Evolutionary conservation across 2,888 invertebrate species (phyloP), one percentile per base, ranked within the genome.

Genomic region (Mythimna lalbum): DNA sequence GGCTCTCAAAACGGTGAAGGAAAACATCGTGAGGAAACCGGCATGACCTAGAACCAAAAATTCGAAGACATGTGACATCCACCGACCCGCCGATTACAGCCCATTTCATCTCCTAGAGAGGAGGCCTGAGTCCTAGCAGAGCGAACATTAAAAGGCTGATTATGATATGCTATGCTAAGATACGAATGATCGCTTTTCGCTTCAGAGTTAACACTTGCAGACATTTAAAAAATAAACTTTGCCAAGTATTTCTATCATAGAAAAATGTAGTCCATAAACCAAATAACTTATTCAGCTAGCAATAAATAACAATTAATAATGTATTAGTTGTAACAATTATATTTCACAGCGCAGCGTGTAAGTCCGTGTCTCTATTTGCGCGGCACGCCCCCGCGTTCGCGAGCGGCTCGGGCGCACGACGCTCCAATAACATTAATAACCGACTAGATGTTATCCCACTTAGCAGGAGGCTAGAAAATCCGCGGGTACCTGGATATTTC

Each of bases 341-440:
- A 65, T 67, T 79, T 63, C 65, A 78, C 64, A 73, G 57, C 49
- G 31, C 47, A 70, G 70, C 64, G 69, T 66, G 76, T 76, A 76
- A 63, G 65, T 57, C 63, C 39, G 73, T 80, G 86, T 78, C 82
- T 88, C 81, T 82, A 86, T 88, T 83, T 81, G 81, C 77, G 69
- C 78, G 78, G 78, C 86, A 78, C 78, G 82, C 80, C 82, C 79
- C 73, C 76, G 66, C 70, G 43, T 39, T 62, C 43, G 49, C n/a
- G 55, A 78, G 21, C 57, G 67, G 77, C 80, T 81, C 82, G 69
- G 61, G 75, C 84, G 80, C 79, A 76, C 81, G 82, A 75, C 66
- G 74, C 69, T 66, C 80, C 75, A 79, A 82, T 86, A 79, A 80
- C 78, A 75, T 83, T 86, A 79, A 85, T 86, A 85, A 80, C 68